Evolutionary conservation across 2,797 vertebrate species (phyloP).

Genomic region (Sparus aurata): DNA sequence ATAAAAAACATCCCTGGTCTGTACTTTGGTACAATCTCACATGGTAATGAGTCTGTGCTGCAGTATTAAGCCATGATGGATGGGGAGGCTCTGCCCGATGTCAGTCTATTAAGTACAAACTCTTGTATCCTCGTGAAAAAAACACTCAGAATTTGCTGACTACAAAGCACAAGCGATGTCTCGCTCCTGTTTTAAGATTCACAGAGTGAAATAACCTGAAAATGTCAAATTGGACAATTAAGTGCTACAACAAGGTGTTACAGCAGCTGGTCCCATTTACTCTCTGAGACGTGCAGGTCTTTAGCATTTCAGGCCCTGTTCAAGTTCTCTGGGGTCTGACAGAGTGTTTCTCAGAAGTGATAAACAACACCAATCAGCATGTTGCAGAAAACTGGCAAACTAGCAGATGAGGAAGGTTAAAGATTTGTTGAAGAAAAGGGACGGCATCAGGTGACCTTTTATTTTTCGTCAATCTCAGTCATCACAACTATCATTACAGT

Average conservation of each 20-base stretch:
- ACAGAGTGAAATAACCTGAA: constrained; percentile 12
- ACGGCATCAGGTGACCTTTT: background rate
- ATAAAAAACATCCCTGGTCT: constrained; percentile 24
- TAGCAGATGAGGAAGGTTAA: background rate
- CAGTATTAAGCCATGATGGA: constrained; percentile 47
- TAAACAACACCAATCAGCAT: background rate
- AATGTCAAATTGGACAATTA: constrained; percentile 50
- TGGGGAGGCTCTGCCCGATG: constrained; percentile 27
- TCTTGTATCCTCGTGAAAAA: constrained; percentile 34
- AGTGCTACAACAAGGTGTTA: background rate
- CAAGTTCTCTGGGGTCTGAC: constrained; percentile 12
- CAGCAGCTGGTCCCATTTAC: constrained; percentile 27
- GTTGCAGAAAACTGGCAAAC: background rate
- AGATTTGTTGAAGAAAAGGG: background rate
- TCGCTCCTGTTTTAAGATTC: constrained; percentile 13
- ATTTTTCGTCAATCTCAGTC: background rate
- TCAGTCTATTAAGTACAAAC: constrained; percentile 52
- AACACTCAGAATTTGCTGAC: background rate
- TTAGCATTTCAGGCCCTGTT: constrained; percentile 6
- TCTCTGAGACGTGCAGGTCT: constrained; percentile 1
- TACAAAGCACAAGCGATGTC: constrained; percentile 15
- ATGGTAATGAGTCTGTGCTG: constrained; percentile 58
- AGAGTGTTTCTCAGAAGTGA: background rate
- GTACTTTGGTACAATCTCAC: constrained; percentile 21
- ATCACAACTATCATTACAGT: background rate